Evolutionary conservation across 2,113 vertebrate species (phyloP).

Genomic region (Synodontis membranacea): DNA sequence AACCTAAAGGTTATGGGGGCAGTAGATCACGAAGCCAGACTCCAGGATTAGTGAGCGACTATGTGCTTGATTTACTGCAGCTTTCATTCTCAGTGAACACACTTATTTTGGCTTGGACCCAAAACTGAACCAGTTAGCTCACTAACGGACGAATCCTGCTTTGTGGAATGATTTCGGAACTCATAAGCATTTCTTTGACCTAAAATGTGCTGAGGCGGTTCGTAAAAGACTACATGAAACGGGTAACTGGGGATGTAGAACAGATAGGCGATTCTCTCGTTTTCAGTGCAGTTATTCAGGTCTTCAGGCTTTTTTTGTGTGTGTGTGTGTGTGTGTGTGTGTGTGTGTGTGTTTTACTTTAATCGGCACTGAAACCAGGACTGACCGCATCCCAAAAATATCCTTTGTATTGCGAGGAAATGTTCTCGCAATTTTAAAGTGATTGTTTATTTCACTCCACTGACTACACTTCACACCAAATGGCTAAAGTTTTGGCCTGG

Average conservation of each 20-base stretch:
- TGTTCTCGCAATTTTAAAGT: too few relatives aligned
- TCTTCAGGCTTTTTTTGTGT: too few relatives aligned
- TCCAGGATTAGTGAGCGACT: background rate
- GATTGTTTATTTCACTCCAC: background rate
- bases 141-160: background rate
- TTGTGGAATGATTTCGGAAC: background rate
- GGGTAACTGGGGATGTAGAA: background rate
- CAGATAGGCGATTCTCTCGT: background rate
- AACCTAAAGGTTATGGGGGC: constrained; percentile 15
- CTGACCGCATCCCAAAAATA: background rate
- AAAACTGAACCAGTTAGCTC: background rate
- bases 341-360: too few relatives aligned
- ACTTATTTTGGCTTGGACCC: background rate
- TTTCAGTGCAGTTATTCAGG: too few relatives aligned
- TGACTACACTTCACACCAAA: background rate
- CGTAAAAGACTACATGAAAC: too few relatives aligned
- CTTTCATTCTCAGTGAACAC: background rate
- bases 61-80: background rate
- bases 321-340: too few relatives aligned
- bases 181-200: background rate
- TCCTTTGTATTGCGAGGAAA: too few relatives aligned
- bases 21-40: background rate
- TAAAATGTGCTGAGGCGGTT: too few relatives aligned
- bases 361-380: background rate
- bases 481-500: background rate